Conservation (phyloP, 2,113 vertebrate genomes). For the Peromyscus polionotus region DNA sequence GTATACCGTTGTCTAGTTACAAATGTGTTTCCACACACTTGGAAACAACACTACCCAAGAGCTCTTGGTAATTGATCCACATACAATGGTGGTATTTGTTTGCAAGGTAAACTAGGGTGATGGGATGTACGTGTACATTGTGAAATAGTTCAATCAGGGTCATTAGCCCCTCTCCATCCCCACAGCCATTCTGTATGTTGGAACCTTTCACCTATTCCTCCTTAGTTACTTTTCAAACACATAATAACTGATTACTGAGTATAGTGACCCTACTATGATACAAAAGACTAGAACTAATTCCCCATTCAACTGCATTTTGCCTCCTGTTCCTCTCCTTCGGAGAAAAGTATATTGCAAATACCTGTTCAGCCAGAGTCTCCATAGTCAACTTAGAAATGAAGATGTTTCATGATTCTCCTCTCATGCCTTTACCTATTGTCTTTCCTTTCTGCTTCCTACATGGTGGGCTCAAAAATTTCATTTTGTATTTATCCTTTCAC, state of each 20-base stretch:
- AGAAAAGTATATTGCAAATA: background rate
- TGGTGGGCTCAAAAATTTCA: background rate
- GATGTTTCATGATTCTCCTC: too few species aligned
- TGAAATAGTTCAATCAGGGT: background rate
- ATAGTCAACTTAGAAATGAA: background rate
- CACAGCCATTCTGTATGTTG: background rate
- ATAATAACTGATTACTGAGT: background rate
- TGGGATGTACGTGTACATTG: too few species aligned
- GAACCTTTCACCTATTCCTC: background rate
- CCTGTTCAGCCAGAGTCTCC: background rate
- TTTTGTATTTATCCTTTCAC: background rate
- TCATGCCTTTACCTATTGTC: background rate
- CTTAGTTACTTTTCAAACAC: background rate
- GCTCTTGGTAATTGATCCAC: background rate
- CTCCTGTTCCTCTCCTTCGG: background rate
- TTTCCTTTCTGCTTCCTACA: background rate
- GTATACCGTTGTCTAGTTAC: background rate
- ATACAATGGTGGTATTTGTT: background rate
- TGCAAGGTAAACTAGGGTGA: background rate
- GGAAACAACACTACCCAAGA: background rate
- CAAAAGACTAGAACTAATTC: background rate
- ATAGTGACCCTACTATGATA: background rate
- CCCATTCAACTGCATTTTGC: background rate
- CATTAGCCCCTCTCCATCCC: background rate
- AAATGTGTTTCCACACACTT: background rate